These are phyloP conservation scores for Rafetus swinhoei DNA, from an alignment of 2,113 vertebrate species.

Conservation along the genomic window DNA sequence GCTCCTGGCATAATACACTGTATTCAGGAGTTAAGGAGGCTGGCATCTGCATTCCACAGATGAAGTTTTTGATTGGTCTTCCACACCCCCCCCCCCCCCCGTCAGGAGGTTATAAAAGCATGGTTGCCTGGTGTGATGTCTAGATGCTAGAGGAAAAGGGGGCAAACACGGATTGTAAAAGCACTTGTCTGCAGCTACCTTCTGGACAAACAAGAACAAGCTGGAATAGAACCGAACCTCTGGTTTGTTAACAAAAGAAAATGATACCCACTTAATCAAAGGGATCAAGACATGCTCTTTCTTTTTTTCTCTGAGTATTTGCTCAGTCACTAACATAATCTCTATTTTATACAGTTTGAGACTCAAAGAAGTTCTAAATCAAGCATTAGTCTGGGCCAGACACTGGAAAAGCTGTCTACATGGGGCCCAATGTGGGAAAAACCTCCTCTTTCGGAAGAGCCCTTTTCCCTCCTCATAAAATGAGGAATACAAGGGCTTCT, in stretches of 20 bases:
- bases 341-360: not conserved
- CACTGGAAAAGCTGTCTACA: not conserved
- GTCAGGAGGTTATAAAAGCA: fast-evolving
- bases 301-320: not conserved
- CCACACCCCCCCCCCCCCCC: fast-evolving
- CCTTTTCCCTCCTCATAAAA: no score
- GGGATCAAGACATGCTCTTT: conserved; percentile 14
- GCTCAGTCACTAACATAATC: not conserved
- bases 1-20: not conserved
- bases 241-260: conserved; percentile 42
- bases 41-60: fast-evolving
- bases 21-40: no score
- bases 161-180: not conserved
- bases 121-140: fast-evolving
- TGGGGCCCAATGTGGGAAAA: no score
- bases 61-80: fast-evolving
- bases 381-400: not conserved
- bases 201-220: conserved; percentile 1
- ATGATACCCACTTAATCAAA: conserved; percentile 3
- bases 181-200: conserved; percentile 1
- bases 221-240: not conserved
- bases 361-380: not conserved
- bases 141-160: fast-evolving
- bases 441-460: no score
- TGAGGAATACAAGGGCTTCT: no score